A percentile compares a stretch with the other conserved stretches of the same genome.
phyloP scores from a whole-genome alignment of 2,797 vertebrate genomes.

The Melanotaenia pygmaea region DNA sequence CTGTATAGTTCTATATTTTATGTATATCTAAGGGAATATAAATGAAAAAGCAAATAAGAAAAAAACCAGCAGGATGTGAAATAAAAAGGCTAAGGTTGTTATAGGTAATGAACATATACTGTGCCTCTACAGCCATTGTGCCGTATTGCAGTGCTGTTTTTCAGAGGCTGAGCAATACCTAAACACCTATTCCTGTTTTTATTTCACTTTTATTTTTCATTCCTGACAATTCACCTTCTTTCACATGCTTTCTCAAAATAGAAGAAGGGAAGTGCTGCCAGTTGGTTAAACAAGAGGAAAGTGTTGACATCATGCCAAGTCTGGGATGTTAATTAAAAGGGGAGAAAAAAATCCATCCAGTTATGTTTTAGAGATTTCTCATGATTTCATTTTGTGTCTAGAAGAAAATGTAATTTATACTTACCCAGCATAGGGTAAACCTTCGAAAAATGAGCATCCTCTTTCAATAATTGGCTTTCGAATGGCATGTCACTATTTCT shows the following conservation, averaged over 20 bases:
- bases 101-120: conserved; percentile 89
- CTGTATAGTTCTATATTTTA: conserved; percentile 26
- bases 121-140: conserved; percentile 82
- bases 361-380: conserved; percentile 41
- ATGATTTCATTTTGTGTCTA: conserved; percentile 25
- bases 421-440: conserved; percentile 21
- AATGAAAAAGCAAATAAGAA: conserved; percentile 11
- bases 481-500: conserved; percentile 53
- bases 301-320: conserved; percentile 85
- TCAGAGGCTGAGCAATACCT: conserved; percentile 80
- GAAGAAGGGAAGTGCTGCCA: background rate
- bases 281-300: conserved; percentile 66
- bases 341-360: conserved; percentile 87
- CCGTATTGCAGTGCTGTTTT: conserved; percentile 85
- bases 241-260: background rate
- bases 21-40: conserved; percentile 10
- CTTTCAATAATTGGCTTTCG: conserved; percentile 9
- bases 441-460: conserved; percentile 27
- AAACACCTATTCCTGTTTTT: conserved; percentile 83
- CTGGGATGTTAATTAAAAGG: conserved; percentile 90
- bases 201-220: conserved; percentile 84
- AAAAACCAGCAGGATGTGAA: conserved; percentile 68
- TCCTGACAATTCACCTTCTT: conserved; percentile 69
- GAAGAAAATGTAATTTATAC: conserved; percentile 36
- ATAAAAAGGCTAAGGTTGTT: conserved; percentile 80